Conservation (phyloP, 2,113 vertebrate genomes). For the Leucopsar rothschildi region DNA sequence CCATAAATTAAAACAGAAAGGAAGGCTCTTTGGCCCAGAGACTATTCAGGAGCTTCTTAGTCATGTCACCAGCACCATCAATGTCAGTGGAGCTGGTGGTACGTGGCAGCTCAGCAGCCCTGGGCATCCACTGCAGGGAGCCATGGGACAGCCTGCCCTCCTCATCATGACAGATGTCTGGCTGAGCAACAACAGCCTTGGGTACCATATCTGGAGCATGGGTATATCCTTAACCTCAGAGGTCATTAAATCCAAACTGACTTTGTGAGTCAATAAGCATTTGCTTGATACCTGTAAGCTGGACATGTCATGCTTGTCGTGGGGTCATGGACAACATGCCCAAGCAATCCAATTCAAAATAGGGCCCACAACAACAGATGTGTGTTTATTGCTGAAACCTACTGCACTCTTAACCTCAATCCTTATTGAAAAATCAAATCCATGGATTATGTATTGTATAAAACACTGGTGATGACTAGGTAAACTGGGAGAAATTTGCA, state of each 20-base stretch:
- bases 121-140: background rate
- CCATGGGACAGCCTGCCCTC: background rate
- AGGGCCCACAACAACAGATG: background rate
- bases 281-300: background rate
- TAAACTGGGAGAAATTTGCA: background rate
- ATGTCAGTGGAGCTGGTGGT: background rate
- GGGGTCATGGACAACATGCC: background rate
- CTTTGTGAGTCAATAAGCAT: background rate
- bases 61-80: background rate
- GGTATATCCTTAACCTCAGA: background rate
- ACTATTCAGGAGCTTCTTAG: background rate
- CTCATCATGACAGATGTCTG: background rate
- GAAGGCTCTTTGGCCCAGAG: background rate
- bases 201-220: background rate
- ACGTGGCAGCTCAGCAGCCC: background rate
- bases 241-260: background rate
- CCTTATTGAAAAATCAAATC: background rate
- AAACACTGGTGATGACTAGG: background rate
- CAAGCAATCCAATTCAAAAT: background rate
- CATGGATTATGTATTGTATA: background rate
- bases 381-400: background rate
- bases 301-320: background rate
- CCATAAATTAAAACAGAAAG: background rate
- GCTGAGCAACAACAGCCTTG: background rate
- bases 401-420: background rate